Percentiles rank a stretch among this genome's conserved stretches.
Conservation (phyloP, 2,113 vertebrate species). For the Odocoileus hemionus region DNA sequence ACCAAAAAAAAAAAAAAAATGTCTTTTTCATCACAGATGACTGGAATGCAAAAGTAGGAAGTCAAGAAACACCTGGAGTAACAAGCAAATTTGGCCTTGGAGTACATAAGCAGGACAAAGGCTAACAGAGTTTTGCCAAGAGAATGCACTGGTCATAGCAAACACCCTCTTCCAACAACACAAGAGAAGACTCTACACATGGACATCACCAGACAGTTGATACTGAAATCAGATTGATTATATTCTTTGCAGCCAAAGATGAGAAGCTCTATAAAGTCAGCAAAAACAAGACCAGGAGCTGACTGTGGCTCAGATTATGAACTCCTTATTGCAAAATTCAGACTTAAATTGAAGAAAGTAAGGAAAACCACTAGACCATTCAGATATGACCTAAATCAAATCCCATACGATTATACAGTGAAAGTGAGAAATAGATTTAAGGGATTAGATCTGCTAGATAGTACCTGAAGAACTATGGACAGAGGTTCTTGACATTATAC, state of each 20-base stretch:
- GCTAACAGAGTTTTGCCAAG: not conserved
- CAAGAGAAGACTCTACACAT: not conserved
- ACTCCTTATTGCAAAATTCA: not conserved
- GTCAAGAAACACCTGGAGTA: not conserved
- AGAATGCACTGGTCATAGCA: not conserved
- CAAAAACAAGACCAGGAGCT: not conserved
- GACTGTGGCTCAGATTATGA: not conserved
- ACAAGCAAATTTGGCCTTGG: not conserved
- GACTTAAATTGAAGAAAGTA: not conserved
- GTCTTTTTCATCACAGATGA: not conserved
- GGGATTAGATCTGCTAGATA: not conserved
- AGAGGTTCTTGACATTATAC: not conserved
- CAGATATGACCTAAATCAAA: not conserved
- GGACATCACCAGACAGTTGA: not conserved
- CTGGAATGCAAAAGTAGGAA: not conserved
- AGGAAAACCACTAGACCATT: not conserved
- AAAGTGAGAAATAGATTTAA: not conserved
- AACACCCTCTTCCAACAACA: not conserved
- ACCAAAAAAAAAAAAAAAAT: not conserved
- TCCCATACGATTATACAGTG: not conserved
- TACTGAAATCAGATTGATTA: not conserved
- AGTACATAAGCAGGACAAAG: not conserved
- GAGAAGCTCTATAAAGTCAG: not conserved
- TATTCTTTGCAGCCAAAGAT: not conserved
- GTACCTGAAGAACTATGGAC: not conserved